Base-by-base conservation (phyloP, 2,113 vertebrate genomes). In the Neolamprologus brichardi region DNA sequence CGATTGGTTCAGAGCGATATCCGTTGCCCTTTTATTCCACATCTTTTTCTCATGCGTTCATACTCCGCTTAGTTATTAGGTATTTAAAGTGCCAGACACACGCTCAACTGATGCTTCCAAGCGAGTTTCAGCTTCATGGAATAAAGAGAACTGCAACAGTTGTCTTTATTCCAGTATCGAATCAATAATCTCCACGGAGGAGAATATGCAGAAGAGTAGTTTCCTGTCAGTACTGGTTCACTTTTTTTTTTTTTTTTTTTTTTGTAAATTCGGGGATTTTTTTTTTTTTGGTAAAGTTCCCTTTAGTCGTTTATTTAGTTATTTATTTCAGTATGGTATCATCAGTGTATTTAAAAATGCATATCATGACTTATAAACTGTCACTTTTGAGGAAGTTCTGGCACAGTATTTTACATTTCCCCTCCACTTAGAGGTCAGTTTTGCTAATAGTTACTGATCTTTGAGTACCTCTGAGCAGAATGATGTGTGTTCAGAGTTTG, bases 1-100 rank as follows among this genome's bases (percentile, higher is more conserved):
- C 89, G 94, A 96, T 97, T 96, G 95, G 96, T 7, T 85, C 12
- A 54, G 23, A 41, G 7, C 23, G 58, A 77, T 84, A 82, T 84
- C 84, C 86, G 64, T 79, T 51, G 30, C 37, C 17, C 72, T 23
- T 25, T 82, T 72, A 18, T 70, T 84, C 25, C 92, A 89, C 88
- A 88, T 91, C 83, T 91, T 87, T 91, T 85, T 89, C 81, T 84
- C 88, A 89, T 94, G 92, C 91, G 90, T 89, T 93, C 93, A 90
- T 75, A 89, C 82, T 84, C 18, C 34, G 81, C 62, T 78, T n/a
- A 79, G 58, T 86, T 83, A 34, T 70, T 62, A 30, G 81, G 80
- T 84, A 75, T 91, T 94, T 90, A 91, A 92, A 90, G 88, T 12
- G 67, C 49, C 86, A 88, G 82, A 13, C 18, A 78, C 75, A 64